phyloP scores from a whole-genome alignment of 1,140 invertebrate genomes.

The Achatina immaculata region DNA sequence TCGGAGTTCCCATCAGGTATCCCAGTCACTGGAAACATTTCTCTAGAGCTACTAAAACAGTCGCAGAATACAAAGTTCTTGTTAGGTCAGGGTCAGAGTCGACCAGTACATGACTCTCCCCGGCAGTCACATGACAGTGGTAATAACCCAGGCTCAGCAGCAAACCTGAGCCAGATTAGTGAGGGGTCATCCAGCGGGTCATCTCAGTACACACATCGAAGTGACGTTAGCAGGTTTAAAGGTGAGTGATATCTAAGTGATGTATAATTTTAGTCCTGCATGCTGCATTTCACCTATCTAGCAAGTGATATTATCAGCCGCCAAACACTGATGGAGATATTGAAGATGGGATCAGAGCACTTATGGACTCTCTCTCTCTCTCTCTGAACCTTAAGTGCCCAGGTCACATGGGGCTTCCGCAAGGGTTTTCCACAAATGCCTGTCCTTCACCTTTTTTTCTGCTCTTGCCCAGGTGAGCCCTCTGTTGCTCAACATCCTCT shows the following conservation, averaged over 20 bases:
- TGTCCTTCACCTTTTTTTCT: too few relatives aligned
- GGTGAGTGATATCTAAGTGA: conserved; percentile 24
- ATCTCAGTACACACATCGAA: conserved; percentile 41
- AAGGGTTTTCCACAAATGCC: too few relatives aligned
- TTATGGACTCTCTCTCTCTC: too few relatives aligned
- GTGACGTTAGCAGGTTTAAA: conserved; percentile 9
- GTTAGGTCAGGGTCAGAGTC: conserved; percentile 54
- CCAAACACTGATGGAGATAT: too few relatives aligned
- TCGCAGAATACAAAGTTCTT: conserved; percentile 67
- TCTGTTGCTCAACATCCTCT: too few relatives aligned
- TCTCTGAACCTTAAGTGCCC: too few relatives aligned
- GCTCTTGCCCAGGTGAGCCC: too few relatives aligned
- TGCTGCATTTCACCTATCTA: too few relatives aligned
- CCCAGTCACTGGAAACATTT: conserved; percentile 59
- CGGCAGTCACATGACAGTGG: conserved; percentile 27
- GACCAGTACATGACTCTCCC: conserved; percentile 35
- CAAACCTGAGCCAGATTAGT: conserved; percentile 61
- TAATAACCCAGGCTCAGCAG: conserved; percentile 25
- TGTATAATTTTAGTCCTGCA: not conserved
- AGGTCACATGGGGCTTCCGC: too few relatives aligned
- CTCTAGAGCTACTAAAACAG: conserved; percentile 65
- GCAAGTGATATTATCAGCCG: too few relatives aligned
- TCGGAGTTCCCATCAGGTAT: conserved; percentile 43
- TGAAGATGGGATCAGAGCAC: too few relatives aligned
- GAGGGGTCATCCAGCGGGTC: conserved; percentile 60